phyloP scores from a whole-genome alignment of 2,113 vertebrate species.

The Melospiza georgiana region DNA sequence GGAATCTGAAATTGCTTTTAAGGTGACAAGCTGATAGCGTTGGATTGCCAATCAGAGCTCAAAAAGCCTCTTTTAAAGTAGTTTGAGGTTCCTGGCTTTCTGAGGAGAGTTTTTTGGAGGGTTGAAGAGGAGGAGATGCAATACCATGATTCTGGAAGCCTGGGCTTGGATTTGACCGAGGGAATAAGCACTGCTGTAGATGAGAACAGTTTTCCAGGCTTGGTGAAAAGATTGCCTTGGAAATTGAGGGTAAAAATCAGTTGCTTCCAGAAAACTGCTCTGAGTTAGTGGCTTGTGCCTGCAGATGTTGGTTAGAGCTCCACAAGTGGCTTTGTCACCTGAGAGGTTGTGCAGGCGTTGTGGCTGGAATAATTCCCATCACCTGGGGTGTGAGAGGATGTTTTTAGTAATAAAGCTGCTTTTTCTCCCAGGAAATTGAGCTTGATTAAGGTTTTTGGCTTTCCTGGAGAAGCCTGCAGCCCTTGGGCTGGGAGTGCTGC shows the following conservation, averaged over 20 bases:
- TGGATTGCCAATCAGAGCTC: not conserved
- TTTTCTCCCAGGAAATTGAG: not conserved
- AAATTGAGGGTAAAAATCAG: not conserved
- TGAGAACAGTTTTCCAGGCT: not conserved
- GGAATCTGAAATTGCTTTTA: not conserved
- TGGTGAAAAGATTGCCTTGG: not conserved
- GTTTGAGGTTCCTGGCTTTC: not conserved
- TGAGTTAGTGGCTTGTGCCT: not conserved
- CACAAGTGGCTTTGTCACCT: not conserved
- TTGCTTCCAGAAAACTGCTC: not conserved
- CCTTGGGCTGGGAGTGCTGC: not conserved
- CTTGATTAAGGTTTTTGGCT: not conserved
- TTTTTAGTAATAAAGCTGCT: not conserved
- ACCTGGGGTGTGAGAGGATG: not conserved
- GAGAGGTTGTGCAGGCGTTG: not conserved
- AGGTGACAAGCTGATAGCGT: not conserved
- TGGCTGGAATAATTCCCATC: not conserved
- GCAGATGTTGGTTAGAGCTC: not conserved
- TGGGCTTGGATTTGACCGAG: not conserved
- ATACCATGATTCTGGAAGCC: not conserved
- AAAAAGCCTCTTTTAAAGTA: not conserved
- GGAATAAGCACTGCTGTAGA: not conserved
- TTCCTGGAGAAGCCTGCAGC: not conserved
- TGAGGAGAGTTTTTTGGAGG: not conserved
- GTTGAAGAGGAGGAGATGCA: not conserved